Conservation (phyloP, 2,888 invertebrate species). For the Dyspetes luteomarginatus region DNA sequence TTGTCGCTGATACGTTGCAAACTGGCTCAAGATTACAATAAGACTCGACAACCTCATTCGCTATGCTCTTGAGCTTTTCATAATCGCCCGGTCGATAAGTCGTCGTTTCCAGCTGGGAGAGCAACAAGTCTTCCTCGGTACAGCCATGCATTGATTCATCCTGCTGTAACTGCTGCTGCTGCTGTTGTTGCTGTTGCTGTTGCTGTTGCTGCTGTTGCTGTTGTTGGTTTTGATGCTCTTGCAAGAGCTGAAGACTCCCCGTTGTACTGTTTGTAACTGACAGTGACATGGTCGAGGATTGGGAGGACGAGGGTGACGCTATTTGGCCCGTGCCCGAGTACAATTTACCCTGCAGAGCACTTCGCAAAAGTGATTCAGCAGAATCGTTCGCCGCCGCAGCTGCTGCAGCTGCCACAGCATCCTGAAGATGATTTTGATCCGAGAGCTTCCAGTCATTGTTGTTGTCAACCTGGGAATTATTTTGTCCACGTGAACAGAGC, state of each 20-base stretch:
- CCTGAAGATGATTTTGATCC: constrained; percentile 86
- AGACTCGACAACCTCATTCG: constrained; percentile 91
- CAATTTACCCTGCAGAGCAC: constrained; percentile 92
- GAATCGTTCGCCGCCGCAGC: constrained; percentile 78
- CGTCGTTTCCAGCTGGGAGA: constrained; percentile 87
- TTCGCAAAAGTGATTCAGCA: constrained; percentile 91
- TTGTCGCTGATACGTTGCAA: constrained; percentile 79
- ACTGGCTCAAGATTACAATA: constrained; percentile 88
- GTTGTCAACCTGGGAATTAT: constrained; percentile 84
- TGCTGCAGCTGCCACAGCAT: constrained; percentile 72
- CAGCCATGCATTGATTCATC: constrained; percentile 85
- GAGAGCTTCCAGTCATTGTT: constrained; percentile 93
- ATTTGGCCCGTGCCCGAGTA: constrained; percentile 77
- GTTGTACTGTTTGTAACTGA: constrained; percentile 74
- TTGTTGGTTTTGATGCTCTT: constrained; percentile 80
- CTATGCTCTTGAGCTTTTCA: constrained; percentile 93
- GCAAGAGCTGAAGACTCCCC: constrained; percentile 71
- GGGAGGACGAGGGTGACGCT: constrained; percentile 77
- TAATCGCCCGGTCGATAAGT: constrained; percentile 90
- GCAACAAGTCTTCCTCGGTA: constrained; percentile 88
- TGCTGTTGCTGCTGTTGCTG: constrained; percentile 78
- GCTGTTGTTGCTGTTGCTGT: no score
- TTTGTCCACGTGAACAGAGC: constrained; percentile 77
- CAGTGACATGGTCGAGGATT: constrained; percentile 80
- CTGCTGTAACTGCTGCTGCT: constrained; percentile 83